Conservation (phyloP, 1,140 invertebrate genomes). For the Tetragonula clypearis region DNA sequence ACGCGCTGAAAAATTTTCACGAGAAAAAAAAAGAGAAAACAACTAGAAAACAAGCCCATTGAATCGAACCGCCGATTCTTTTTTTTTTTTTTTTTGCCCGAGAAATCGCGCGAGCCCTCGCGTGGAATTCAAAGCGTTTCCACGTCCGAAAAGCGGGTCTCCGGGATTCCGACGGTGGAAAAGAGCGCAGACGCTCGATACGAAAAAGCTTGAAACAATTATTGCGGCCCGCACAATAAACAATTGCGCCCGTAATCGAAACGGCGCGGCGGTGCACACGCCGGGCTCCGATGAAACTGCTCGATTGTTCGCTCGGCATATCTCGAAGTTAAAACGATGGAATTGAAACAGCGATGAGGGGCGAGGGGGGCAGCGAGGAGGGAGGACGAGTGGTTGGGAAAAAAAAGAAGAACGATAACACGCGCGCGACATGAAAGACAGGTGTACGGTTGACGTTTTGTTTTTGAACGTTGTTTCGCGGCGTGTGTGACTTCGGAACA, state of each 20-base stretch:
- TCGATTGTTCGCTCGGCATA: slow-evolving; percentile 12
- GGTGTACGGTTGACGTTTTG: neutral
- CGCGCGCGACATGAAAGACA: neutral
- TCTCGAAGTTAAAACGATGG: slow-evolving; percentile 11
- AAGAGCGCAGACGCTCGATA: slow-evolving; percentile 19
- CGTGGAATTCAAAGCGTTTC: slow-evolving; percentile 12
- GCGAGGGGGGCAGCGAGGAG: too few species aligned
- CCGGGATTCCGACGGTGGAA: neutral
- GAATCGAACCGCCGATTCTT: neutral
- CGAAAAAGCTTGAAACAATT: slow-evolving; percentile 52
- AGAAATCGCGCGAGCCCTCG: neutral
- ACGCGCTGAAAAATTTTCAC: neutral
- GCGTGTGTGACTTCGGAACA: slow-evolving; percentile 13
- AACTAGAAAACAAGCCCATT: neutral
- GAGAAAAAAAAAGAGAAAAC: neutral
- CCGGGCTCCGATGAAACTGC: slow-evolving; percentile 5
- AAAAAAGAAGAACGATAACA: neutral
- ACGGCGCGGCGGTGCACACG: slow-evolving; percentile 33
- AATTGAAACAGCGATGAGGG: neutral
- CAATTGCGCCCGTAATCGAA: slow-evolving; percentile 56
- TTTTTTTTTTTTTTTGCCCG: too few species aligned
- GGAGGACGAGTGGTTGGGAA: too few species aligned
- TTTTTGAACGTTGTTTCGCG: neutral
- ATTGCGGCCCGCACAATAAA: slow-evolving; percentile 42
- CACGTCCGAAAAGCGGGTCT: too few species aligned